Evolutionary conservation across 1,140 invertebrate genomes (phyloP).

Genomic region (Plectrocnemia conspersa): DNA sequence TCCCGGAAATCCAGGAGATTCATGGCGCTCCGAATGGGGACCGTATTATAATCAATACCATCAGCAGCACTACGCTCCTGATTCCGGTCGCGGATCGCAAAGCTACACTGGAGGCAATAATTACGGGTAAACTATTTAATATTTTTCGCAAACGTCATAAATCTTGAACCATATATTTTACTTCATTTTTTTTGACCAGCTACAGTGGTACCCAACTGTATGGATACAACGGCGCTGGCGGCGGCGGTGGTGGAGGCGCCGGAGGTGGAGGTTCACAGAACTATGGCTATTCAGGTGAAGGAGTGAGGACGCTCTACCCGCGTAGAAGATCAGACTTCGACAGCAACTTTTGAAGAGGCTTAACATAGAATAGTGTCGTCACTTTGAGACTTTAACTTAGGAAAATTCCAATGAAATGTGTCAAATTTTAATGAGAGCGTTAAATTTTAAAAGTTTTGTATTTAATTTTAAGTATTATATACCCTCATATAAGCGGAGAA

Average conservation of each 20-base stretch:
- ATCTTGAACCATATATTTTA: too few relatives aligned
- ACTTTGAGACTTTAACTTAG: too few relatives aligned
- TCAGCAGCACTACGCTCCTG: conserved; percentile 51
- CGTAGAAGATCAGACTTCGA: conserved; percentile 59
- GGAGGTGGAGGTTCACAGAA: conserved; percentile 45
- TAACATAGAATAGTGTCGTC: conserved; percentile 29
- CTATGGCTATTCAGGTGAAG: conserved; percentile 50
- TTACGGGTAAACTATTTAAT: conserved; percentile 40
- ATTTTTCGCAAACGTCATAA: too few relatives aligned
- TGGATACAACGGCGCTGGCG: conserved; percentile 48
- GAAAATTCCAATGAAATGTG: conserved; percentile 5
- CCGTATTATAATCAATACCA: conserved; percentile 38
- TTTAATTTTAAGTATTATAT: conserved; percentile 11
- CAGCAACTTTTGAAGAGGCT: conserved; percentile 49
- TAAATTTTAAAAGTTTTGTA: conserved; percentile 7
- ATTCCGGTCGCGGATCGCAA: conserved; percentile 49
- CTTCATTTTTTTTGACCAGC: conserved; percentile 13
- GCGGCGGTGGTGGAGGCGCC: conserved; percentile 37
- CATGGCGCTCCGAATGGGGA: conserved; percentile 49
- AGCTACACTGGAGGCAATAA: conserved; percentile 40
- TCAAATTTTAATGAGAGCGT: conserved; percentile 2
- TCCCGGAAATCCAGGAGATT: conserved; percentile 43
- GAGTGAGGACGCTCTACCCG: conserved; percentile 49
- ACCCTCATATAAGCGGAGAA: too few relatives aligned
- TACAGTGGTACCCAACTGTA: conserved; percentile 46